Conservation (phyloP, 1,140 invertebrate species). For the Drosophila parabipectinata region DNA sequence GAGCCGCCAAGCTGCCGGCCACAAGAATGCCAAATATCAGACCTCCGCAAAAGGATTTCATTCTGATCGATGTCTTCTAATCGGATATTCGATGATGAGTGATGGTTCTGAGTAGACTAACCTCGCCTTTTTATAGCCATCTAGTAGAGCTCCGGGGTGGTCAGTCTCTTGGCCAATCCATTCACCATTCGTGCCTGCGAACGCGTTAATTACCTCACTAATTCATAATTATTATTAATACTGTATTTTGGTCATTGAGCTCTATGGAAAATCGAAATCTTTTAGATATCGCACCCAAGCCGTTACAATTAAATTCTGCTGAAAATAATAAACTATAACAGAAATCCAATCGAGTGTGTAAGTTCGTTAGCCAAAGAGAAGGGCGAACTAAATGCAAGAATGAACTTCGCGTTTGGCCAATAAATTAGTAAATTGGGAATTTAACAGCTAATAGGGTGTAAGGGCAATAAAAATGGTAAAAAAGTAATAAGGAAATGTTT, state of each 20-base stretch:
- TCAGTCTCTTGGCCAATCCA: slow-evolving; percentile 52
- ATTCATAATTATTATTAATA: slow-evolving; percentile 49
- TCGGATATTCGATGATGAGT: slow-evolving; percentile 47
- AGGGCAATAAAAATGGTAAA: slow-evolving; percentile 6
- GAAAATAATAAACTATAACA: slow-evolving; percentile 33
- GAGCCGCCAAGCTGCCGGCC: slow-evolving; percentile 35
- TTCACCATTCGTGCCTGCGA: slow-evolving; percentile 59
- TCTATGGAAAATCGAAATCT: slow-evolving; percentile 47
- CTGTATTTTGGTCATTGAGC: slow-evolving; percentile 48
- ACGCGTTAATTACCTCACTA: slow-evolving; percentile 65
- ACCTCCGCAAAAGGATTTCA: slow-evolving; percentile 51
- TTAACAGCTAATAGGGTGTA: slow-evolving; percentile 7
- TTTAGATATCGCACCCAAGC: slow-evolving; percentile 25
- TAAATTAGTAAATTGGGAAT: neutral
- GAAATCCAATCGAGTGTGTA: slow-evolving; percentile 13
- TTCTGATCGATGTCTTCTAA: slow-evolving; percentile 33
- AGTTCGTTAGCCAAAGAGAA: slow-evolving; percentile 30
- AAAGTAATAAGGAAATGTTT: slow-evolving; percentile 6
- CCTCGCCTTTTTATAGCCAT: slow-evolving; percentile 54
- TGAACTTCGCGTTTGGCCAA: neutral
- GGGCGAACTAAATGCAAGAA: slow-evolving; percentile 7
- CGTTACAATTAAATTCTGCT: slow-evolving; percentile 43
- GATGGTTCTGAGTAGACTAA: slow-evolving; percentile 49
- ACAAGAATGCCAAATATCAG: slow-evolving; percentile 38
- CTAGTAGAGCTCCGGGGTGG: slow-evolving; percentile 22